Evolutionary conservation across 2,113 vertebrate species (phyloP), one percentile per base, ranked within the genome.

Genomic region (Nyctibius bracteatus): DNA sequence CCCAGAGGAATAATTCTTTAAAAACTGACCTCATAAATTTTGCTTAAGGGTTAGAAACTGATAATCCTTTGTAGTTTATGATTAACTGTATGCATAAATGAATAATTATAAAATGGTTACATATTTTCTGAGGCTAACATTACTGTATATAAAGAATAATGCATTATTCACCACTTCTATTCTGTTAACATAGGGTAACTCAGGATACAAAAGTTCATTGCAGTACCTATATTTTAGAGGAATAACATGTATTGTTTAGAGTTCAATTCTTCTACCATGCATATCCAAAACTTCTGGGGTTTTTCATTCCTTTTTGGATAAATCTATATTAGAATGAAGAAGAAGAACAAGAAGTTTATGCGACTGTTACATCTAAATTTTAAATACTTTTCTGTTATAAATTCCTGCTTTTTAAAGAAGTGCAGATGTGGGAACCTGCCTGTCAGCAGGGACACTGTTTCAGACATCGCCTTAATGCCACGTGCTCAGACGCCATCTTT

Each of bases 11-110:
- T 92, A 85, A 96, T 97, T 98, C 96, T 96, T 97, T 96, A 97
- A 98, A 98, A 98, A 96, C 95, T 98, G 97, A 98, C 97, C 90
- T 94, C 44, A 93, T 79, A 93, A 93, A 91, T 96, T 97, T 94
- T 84, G 93, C 97, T 98, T 97, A 90, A 98, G 97, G 97, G 96
- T 97, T 96, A 0, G 30, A 96, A 97, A 93, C 86, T 74, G 96
- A 90, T 94, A 94, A 92, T 93, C 67, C 81, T 97, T 98, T 98
- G 94, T 92, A 97, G 97, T 96, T 95, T 75, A 65, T 98, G 94
- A 98, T 98, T 98, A 98, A 97, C 81, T 94, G 96, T 88, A 92
- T 97, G 97, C 94, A 97, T 97, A 97, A 96, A 98, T 97, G 96
- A 98, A 98, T 98, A 97, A 97, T 98, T 98, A 98, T 97, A 98